Evolutionary conservation across 2,888 invertebrate genomes (phyloP).

Genomic region (Drosophila birchii): DNA sequence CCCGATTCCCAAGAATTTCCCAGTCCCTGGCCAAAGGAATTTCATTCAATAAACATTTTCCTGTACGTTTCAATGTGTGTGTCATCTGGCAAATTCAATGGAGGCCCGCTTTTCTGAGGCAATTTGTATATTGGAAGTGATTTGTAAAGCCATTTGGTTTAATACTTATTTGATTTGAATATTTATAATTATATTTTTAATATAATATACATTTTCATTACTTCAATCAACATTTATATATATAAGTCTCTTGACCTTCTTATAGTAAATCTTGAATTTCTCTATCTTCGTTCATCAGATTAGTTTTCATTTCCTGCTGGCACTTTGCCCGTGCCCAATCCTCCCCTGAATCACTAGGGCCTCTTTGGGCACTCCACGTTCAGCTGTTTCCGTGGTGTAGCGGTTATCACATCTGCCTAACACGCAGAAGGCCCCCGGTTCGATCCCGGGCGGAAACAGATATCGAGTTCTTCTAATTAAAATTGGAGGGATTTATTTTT

Average conservation of each 20-base stretch:
- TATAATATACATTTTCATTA: too few species aligned
- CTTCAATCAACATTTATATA: too few species aligned
- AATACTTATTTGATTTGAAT: not conserved
- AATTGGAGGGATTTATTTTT: not conserved
- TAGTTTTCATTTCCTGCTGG: conserved; percentile 37
- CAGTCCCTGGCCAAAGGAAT: conserved; percentile 12
- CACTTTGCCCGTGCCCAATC: conserved; percentile 4
- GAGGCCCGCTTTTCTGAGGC: not conserved
- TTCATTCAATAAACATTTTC: conserved; percentile 35
- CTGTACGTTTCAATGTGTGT: not conserved
- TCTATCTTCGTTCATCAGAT: conserved; percentile 9
- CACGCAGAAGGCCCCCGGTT: conserved; percentile 86
- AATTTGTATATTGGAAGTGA: not conserved
- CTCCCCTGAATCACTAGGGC: conserved; percentile 8
- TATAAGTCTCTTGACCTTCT: not conserved
- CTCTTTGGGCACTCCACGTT: fast-evolving
- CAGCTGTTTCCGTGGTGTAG: conserved; percentile 84
- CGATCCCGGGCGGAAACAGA: conserved; percentile 83
- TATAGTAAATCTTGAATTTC: too few species aligned
- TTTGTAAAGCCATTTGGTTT: not conserved
- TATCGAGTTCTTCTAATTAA: not conserved
- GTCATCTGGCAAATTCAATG: not conserved
- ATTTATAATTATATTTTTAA: not conserved
- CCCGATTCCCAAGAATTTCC: conserved; percentile 21
- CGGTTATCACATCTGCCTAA: conserved; percentile 86